phyloP scores from a whole-genome alignment of 2,888 invertebrate genomes.

The Troides oblongomaculatus region DNA sequence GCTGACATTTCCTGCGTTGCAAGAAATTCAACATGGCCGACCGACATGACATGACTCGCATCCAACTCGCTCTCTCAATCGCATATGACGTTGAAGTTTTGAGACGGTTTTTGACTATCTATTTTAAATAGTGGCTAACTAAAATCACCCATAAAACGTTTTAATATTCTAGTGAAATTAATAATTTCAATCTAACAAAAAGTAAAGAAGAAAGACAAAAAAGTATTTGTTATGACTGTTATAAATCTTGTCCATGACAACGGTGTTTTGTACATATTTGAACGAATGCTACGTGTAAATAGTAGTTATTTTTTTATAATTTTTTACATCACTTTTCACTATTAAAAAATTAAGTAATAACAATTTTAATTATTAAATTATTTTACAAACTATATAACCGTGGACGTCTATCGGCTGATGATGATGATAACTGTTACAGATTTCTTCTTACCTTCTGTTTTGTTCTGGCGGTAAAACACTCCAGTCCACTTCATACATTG shows the following conservation, averaged over 20 bases:
- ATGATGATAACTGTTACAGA: neutral
- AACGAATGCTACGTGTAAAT: constrained; percentile 59
- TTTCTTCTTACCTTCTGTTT: constrained; percentile 86
- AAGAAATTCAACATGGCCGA: constrained; percentile 79
- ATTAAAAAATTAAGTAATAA: neutral
- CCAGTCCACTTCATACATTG: constrained; percentile 89
- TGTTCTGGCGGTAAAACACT: constrained; percentile 91
- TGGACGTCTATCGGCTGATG: too few relatives aligned
- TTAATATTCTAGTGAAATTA: neutral
- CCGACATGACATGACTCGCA: constrained; percentile 48
- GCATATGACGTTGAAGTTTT: constrained; percentile 63
- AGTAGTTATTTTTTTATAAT: constrained; percentile 29
- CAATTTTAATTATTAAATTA: neutral
- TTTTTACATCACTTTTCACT: neutral
- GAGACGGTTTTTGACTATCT: neutral
- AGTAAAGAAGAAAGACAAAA: neutral
- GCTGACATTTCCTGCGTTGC: constrained; percentile 81
- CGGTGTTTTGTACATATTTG: constrained; percentile 39
- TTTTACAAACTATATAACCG: neutral
- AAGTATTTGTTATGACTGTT: constrained; percentile 30
- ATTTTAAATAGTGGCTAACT: neutral
- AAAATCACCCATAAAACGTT: neutral
- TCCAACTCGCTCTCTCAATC: constrained; percentile 47
- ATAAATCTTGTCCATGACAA: constrained; percentile 30
- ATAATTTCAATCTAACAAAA: neutral